Evolutionary conservation across 2,113 vertebrate species (phyloP), one percentile per base, ranked within the genome.

Genomic region (Ursus arctos): DNA sequence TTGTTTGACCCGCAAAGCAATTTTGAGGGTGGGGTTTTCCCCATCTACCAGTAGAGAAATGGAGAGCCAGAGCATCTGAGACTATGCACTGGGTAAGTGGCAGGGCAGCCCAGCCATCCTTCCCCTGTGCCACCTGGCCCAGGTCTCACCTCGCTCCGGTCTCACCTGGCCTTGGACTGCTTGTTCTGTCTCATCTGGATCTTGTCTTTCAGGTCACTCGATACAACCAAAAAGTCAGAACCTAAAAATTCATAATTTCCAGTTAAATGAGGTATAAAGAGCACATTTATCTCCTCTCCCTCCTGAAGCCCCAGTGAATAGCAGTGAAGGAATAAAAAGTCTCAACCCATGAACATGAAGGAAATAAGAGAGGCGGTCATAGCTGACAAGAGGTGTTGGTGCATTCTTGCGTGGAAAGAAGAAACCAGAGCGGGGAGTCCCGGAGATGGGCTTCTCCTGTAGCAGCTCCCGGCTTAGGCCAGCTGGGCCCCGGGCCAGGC

Each of bases 351-450:
- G 28, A 14, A 33, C n/a, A 65, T 5, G 26, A 53, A 77, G 67
- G 49, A 51, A 6, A 7, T 4, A 11, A 36, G 67, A 82, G 72
- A 19, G 57, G 31, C 21, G 7, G 21, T 15, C 4, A 33, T 14
- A 7, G 36, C 4, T 33, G 26, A 63, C 3, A 15, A 28, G 36
- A 4, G 31, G 19, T 1, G 2, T 13, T 0, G 8, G 2, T 2
- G 2, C 11, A 0, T 49, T 81, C 76, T 57, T 33, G 18, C 21
- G 0, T 18, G 81, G 31, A 51, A 12, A 49, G 71, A 28, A 67
- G 43, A 24, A 19, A 24, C 5, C 28, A 26, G 28, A 19, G 31
- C 0, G 1, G 7, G 12, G 24, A 8, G 16, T 12, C 33, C 33
- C 2, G 3, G 8, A 26, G 26, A 1, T 7, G 1, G 16, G 82